A percentile compares a stretch with the other conserved stretches of the same genome.
These are phyloP conservation scores for Delphinus delphis DNA, from an alignment of 2,113 vertebrate species.

Conservation along the genomic window DNA sequence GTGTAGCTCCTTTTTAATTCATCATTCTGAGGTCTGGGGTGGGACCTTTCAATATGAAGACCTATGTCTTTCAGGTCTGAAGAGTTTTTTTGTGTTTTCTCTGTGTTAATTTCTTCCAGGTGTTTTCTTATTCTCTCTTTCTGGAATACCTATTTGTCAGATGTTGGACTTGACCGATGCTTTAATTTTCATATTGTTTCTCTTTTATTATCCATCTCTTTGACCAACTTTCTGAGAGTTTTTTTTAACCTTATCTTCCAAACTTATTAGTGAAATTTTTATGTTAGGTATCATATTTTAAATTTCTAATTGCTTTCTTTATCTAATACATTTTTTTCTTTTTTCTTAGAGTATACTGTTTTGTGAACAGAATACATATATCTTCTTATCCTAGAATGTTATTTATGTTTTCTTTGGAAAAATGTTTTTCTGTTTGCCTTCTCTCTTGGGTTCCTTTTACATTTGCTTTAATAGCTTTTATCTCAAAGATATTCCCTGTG, in stretches of 20 bases:
- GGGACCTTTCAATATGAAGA: background rate
- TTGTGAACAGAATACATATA: background rate
- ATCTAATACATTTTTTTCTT: background rate
- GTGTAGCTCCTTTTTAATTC: background rate
- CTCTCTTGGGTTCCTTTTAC: background rate
- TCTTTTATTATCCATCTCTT: background rate
- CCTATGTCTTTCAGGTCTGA: background rate
- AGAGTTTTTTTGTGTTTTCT: background rate
- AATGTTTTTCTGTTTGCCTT: background rate
- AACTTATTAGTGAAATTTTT: background rate
- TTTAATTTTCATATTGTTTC: background rate
- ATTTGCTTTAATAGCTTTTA: background rate
- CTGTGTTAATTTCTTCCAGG: background rate
- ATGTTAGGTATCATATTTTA: background rate
- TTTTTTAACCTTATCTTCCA: background rate
- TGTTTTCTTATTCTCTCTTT: background rate
- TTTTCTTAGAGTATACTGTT: background rate
- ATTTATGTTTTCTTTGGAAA: background rate
- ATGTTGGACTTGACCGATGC: background rate
- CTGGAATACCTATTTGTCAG: background rate
- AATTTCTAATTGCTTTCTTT: background rate
- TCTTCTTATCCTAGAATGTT: background rate
- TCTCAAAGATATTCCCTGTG: background rate
- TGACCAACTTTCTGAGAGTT: background rate
- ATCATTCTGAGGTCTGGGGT: background rate